Conservation (phyloP, 2,797 vertebrate genomes). For the Neostethus bicornis region DNA sequence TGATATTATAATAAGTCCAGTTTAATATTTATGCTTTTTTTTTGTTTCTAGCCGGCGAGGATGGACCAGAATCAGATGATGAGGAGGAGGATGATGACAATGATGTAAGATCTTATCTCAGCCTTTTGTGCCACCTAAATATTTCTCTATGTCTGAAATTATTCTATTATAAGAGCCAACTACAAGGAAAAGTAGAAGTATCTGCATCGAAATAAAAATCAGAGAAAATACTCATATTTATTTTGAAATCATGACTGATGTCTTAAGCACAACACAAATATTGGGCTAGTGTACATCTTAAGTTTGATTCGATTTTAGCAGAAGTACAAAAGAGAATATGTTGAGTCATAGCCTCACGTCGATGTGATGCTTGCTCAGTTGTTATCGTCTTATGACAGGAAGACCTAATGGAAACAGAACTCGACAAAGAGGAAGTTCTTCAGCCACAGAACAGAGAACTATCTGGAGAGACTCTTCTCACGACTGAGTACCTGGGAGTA, state of each 20-base stretch:
- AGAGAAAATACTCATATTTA: too few species aligned
- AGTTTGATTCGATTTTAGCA: too few species aligned
- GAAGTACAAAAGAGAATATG: background rate
- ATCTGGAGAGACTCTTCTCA: constrained; percentile 91
- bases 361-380: background rate
- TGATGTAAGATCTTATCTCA: constrained; percentile 51
- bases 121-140: background rate
- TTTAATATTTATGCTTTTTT: constrained; percentile 11
- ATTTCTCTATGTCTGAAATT: background rate
- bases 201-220: constrained; percentile 4
- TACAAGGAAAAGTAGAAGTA: background rate
- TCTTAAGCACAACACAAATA: too few species aligned
- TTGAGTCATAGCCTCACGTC: background rate
- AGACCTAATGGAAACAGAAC: constrained; percentile 87
- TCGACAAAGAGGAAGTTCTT: constrained; percentile 91
- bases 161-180: background rate
- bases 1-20: too few species aligned
- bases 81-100: constrained; percentile 88
- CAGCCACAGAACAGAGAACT: constrained; percentile 89
- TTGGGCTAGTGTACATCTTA: too few species aligned
- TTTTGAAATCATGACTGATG: too few species aligned
- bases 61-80: constrained; percentile 86
- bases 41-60: constrained; percentile 82
- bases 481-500: constrained; percentile 93
- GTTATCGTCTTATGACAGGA: constrained; percentile 69